These are phyloP conservation scores for Drosophila ficusphila DNA, from an alignment of 1,140 invertebrate species.

Conservation along the genomic window DNA sequence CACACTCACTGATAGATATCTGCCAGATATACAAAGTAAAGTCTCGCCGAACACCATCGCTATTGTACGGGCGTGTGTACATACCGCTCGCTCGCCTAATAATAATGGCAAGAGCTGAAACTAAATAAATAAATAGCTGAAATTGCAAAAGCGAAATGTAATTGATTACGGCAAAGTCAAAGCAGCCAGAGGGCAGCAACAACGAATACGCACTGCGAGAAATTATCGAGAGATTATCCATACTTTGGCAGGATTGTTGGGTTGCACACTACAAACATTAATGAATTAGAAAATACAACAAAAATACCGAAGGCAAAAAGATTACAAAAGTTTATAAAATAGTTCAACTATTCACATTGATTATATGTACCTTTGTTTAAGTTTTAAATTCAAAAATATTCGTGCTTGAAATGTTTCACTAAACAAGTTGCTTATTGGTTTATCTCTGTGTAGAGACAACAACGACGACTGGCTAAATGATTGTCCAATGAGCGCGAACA, in stretches of 20 bases:
- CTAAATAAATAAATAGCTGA: slow-evolving; percentile 82
- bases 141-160: slow-evolving; percentile 81
- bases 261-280: too few species aligned
- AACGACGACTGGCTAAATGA: slow-evolving; percentile 68
- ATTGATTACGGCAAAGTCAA: slow-evolving; percentile 72
- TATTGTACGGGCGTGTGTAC: slow-evolving; percentile 5
- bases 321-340: too few species aligned
- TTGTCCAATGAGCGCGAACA: slow-evolving; percentile 74
- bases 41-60: slow-evolving; percentile 27
- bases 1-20: slow-evolving; percentile 51
- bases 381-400: too few species aligned
- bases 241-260: too few species aligned
- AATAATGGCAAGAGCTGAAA: slow-evolving; percentile 77
- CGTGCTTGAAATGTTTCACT: too few species aligned
- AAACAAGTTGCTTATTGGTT: neutral
- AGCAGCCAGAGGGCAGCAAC: slow-evolving; percentile 43
- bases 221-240: neutral
- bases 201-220: slow-evolving; percentile 16
- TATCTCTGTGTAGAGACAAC: slow-evolving; percentile 7
- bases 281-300: too few species aligned
- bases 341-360: too few species aligned
- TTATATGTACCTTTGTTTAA: too few species aligned
- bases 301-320: too few species aligned
- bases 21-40: slow-evolving; percentile 67
- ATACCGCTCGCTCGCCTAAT: slow-evolving; percentile 61